These are phyloP conservation scores for Aporophyla lueneburgensis DNA, from an alignment of 2,888 invertebrate species.

Conservation along the genomic window DNA sequence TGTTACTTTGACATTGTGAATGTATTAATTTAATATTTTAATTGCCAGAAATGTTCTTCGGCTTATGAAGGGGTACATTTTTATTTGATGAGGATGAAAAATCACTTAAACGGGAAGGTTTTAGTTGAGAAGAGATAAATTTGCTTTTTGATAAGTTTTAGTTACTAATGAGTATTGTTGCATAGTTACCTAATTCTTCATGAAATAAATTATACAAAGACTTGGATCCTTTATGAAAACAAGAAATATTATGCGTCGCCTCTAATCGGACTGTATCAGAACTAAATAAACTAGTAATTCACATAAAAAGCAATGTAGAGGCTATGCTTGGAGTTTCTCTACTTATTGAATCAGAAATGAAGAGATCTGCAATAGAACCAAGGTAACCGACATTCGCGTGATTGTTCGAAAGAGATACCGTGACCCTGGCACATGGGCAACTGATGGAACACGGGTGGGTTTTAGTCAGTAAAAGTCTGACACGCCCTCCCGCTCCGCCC, in stretches of 20 bases:
- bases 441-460: no score
- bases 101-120: background rate
- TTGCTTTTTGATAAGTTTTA: slow-evolving; percentile 6
- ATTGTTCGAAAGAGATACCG: no score
- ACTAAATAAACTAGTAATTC: background rate
- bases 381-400: no score
- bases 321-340: no score
- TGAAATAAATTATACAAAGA: background rate
- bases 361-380: no score
- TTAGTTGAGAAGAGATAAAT: background rate
- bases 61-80: slow-evolving; percentile 14
- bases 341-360: no score
- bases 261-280: background rate
- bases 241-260: background rate
- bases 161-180: background rate
- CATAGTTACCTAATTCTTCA: background rate
- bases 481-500: no score
- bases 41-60: slow-evolving; percentile 56
- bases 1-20: slow-evolving; percentile 48
- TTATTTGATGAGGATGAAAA: slow-evolving; percentile 31
- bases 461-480: no score
- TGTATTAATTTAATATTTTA: slow-evolving; percentile 40
- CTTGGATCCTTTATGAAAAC: background rate
- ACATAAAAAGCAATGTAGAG: no score
- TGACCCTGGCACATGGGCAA: no score